Evolutionary conservation across 1,140 invertebrate genomes (phyloP).

Genomic region (Zaprionus taronus): DNA sequence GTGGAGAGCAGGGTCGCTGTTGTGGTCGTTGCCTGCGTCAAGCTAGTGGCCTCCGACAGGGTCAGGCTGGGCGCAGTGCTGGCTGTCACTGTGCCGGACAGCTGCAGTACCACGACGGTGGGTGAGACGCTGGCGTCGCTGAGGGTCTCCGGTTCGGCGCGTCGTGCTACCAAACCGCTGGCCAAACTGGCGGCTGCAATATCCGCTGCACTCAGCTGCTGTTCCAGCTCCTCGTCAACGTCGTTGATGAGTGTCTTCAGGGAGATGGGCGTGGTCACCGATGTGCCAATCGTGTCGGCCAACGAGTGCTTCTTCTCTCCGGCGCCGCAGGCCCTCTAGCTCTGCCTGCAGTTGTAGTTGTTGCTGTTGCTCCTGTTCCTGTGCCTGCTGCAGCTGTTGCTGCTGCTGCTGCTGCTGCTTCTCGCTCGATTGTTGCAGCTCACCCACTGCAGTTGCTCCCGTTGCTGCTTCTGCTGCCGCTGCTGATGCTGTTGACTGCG

Average conservation of each 20-base stretch:
- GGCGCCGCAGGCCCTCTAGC: conserved; percentile 4
- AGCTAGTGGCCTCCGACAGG: conserved; percentile 17
- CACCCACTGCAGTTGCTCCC: not conserved
- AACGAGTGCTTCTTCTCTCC: conserved; percentile 74
- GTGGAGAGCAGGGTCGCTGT: conserved; percentile 15
- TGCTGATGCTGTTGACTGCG: conserved; percentile 6
- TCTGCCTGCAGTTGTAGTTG: conserved; percentile 28
- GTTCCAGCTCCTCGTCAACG: conserved; percentile 74
- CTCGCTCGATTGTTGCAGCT: conserved; percentile 1
- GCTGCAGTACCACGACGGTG: conserved; percentile 61
- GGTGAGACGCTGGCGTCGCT: conserved; percentile 81
- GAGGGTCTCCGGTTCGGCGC: conserved; percentile 76
- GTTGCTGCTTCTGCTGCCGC: conserved; percentile 1
- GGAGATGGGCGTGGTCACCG: conserved; percentile 78
- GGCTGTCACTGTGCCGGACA: conserved; percentile 52
- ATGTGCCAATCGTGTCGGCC: conserved; percentile 76
- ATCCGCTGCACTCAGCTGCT: conserved; percentile 71
- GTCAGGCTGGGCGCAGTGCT: conserved; percentile 40
- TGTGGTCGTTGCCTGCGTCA: conserved; percentile 18
- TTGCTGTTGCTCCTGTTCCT: conserved; percentile 37
- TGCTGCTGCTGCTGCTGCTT: conserved; percentile 41
- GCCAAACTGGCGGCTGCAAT: conserved; percentile 77
- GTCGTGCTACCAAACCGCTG: conserved; percentile 72
- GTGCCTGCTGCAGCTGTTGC: conserved; percentile 27
- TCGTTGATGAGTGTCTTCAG: conserved; percentile 81